Conservation (phyloP, 2,797 vertebrate species). For the Sorex maritimensis region DNA sequence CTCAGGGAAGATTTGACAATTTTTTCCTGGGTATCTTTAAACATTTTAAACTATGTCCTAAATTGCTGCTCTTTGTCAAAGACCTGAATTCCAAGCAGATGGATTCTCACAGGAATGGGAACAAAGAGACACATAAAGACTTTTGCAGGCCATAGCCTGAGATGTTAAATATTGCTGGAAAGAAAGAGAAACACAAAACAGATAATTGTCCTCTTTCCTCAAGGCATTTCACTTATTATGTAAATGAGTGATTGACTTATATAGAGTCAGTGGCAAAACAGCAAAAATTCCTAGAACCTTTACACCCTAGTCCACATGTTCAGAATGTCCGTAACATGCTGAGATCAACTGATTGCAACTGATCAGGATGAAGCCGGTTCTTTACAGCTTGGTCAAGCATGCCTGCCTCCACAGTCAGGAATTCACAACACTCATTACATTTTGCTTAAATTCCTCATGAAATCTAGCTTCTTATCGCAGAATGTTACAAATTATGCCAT, state of each 20-base stretch:
- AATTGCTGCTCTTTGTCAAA: neutral
- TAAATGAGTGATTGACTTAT: neutral
- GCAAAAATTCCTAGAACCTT: neutral
- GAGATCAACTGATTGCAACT: neutral
- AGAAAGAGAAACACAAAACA: slow-evolving; percentile 13
- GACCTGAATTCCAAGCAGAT: slow-evolving; percentile 18
- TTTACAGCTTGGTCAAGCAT: neutral
- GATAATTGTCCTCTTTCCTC: neutral
- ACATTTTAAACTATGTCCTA: neutral
- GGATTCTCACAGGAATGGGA: neutral
- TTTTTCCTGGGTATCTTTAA: neutral
- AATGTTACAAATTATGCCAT: neutral
- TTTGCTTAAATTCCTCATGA: slow-evolving; percentile 30
- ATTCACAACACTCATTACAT: neutral
- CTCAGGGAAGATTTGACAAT: neutral
- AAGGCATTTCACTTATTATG: neutral
- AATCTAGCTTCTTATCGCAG: slow-evolving; percentile 13
- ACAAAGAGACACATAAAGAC: neutral
- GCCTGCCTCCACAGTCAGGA: neutral
- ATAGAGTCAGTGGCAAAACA: neutral
- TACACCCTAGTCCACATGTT: neutral
- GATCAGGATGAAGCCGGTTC: neutral
- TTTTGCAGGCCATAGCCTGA: neutral
- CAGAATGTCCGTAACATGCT: neutral
- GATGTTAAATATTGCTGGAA: neutral